Percentiles rank a stretch among this genome's conserved stretches.
Conservation (phyloP, 2,113 vertebrate genomes). For the Microcebus tavaratra region DNA sequence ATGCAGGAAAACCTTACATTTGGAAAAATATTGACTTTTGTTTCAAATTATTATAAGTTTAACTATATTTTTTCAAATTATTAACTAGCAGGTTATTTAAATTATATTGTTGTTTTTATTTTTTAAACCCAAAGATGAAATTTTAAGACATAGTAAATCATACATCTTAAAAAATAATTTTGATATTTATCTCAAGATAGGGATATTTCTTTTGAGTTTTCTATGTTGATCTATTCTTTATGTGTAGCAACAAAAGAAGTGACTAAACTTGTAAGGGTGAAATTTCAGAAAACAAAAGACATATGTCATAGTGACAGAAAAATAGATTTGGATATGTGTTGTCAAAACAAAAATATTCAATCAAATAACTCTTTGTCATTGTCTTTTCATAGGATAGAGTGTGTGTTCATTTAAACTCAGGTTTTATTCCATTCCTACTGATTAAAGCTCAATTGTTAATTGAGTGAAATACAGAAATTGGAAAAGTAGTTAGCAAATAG, state of each 20-base stretch:
- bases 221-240: neutral
- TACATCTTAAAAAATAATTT: neutral
- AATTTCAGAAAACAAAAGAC: conserved; percentile 25
- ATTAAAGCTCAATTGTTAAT: neutral
- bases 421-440: neutral
- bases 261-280: neutral
- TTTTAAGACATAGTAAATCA: neutral
- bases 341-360: conserved; percentile 21
- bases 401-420: neutral
- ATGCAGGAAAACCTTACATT: neutral
- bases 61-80: neutral
- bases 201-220: neutral
- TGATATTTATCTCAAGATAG: neutral
- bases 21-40: neutral
- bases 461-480: neutral
- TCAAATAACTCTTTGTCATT: neutral
- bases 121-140: neutral
- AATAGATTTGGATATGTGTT: conserved; percentile 44
- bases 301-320: conserved; percentile 58
- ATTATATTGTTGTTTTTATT: neutral
- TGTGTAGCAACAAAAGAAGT: neutral
- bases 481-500: neutral
- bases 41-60: neutral
- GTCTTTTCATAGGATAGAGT: neutral
- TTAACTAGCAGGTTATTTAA: neutral